Evolutionary conservation across 2,113 vertebrate species (phyloP), one percentile per base, ranked within the genome.

Genomic region (Empidonax traillii): DNA sequence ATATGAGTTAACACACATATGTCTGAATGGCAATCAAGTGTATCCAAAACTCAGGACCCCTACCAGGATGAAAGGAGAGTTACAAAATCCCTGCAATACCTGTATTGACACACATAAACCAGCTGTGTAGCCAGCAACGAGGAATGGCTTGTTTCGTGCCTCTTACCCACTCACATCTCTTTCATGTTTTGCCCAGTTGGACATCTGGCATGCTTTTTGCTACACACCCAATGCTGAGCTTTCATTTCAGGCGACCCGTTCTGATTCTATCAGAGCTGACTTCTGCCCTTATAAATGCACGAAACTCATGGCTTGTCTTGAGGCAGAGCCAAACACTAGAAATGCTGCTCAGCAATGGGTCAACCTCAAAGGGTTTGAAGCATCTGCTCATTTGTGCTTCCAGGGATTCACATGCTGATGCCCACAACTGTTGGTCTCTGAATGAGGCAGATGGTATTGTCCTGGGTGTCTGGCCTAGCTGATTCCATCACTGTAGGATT

Each of bases 131-230:
- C 81, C 89, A 94, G 85, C 62, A 93, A 68, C 0, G 62, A 95
- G 81, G 95, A 96, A 97, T 89, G 93, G 89, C 84, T 95, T 93
- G 85, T 89, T 96, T 94, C 1, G 1, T 85, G 87, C 93, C 94
- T 97, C 89, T 85, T 96, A 94, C 93, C 94, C 89, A 95, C 91
- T 97, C 89, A 87, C 46, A 89, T 55, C 67, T 94, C 95, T 96
- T 97, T 97, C 85, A 96, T 93, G 95, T 95, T 96, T 89, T 96
- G 96, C 96, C 96, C 96, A 96, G 95, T 87, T 95, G 95, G 93
- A 95, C 95, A 95, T 94, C 89, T 96, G 94, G 91, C 71, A 55
- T 95, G 68, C 69, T 92, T 94, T 95, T 91, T 94, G 44, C 77
- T 93, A 94, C 95, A 96, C 96, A 89, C 96, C 94, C 95, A 96